These are phyloP conservation scores for Pseudococcus longispinus DNA, from an alignment of 2,888 invertebrate species.

Conservation along the genomic window DNA sequence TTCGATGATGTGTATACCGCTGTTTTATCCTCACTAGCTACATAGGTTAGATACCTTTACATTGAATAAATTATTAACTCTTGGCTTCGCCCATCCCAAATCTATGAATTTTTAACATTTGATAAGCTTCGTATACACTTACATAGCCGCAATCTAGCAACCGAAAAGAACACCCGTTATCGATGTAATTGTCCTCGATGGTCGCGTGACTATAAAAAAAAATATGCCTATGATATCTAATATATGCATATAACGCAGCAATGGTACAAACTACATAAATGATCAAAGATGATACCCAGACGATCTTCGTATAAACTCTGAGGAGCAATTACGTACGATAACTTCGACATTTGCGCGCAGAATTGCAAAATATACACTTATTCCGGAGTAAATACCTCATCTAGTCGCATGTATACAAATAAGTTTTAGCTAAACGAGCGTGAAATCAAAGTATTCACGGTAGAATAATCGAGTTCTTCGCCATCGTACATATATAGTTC, in stretches of 20 bases:
- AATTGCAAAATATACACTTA: neutral
- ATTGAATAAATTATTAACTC: conserved; percentile 16
- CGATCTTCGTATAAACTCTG: neutral
- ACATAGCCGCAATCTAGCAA: neutral
- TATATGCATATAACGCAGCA: neutral
- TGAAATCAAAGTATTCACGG: neutral
- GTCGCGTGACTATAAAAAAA: neutral
- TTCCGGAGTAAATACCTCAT: neutral
- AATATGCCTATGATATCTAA: neutral
- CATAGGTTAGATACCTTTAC: conserved; percentile 1
- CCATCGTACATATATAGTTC: neutral
- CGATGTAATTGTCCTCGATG: conserved; percentile 26
- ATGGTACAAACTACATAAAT: neutral
- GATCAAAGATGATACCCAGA: neutral
- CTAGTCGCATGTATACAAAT: neutral
- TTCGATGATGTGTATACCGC: conserved; percentile 11
- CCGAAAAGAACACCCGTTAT: conserved; percentile 7
- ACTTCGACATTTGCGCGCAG: neutral
- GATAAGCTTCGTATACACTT: neutral
- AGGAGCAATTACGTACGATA: neutral
- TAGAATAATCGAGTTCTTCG: conserved; percentile 8
- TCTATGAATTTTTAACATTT: conserved; percentile 23
- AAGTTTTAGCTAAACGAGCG: conserved; percentile 4
- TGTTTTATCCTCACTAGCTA: neutral
- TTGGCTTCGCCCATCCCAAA: neutral